Evolutionary conservation across 2,113 vertebrate genomes (phyloP), one percentile per base, ranked within the genome.

Genomic region (Psilopogon haemacephalus): DNA sequence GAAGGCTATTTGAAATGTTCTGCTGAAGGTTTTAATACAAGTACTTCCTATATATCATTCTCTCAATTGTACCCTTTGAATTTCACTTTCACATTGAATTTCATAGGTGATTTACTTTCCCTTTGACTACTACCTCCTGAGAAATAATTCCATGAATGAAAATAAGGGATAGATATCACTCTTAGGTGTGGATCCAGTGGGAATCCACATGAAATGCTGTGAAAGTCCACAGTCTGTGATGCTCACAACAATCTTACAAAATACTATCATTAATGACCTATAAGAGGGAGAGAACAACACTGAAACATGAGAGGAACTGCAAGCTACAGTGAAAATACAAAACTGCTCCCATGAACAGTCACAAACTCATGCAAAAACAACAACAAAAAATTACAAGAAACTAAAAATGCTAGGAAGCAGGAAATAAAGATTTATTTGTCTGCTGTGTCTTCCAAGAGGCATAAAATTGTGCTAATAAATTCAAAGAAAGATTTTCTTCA

Each of bases 91-190:
- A 73, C 72, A 90, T 73, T 87, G 84, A 84, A 95, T 95, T 95
- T 95, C 89, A 89, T 62, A 85, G 67, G 77, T 94, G 84, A 95
- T 95, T 95, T 92, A 78, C 70, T 95, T 95, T 92, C 77, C 84
- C 84, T 95, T 88, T 89, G 74, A 86, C 81, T 93, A 93, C 76
- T 69, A 84, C 59, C 84, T 89, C 90, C 74, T 90, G 81, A 94
- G 91, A 94, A 96, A 90, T 95, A 85, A 93, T 72, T 72, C 71
- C 84, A 80, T 92, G 78, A 95, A 93, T 94, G 84, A 93, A 93
- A 95, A 93, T 89, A 93, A 93, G 72, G 40, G 37, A 12, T n/a
- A 76, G 84, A 75, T 88, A 90, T 87, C 81, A 89, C 44, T 90
- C 28, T 50, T 50, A 92, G 63, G 55, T 42, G 32, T 92, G 65